Percentiles rank a stretch among this genome's conserved stretches.
These are phyloP conservation scores for Plagiodera versicolora DNA, from an alignment of 2,888 invertebrate species.

Conservation along the genomic window DNA sequence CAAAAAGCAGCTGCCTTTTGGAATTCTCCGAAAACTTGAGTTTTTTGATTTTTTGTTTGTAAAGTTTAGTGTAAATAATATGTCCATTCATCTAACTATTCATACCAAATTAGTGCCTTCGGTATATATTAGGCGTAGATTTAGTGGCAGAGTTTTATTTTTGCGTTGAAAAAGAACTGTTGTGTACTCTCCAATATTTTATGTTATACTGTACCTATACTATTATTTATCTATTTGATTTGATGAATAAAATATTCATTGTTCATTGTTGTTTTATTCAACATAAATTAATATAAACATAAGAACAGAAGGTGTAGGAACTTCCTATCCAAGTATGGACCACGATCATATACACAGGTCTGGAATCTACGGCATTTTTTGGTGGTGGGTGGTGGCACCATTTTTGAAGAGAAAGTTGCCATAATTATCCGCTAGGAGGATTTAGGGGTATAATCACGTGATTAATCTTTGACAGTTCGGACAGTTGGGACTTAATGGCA, in stretches of 20 bases:
- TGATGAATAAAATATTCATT: conserved; percentile 27
- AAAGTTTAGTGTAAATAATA: conserved; percentile 26
- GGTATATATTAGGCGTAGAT: conserved; percentile 21
- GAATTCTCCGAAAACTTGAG: conserved; percentile 42
- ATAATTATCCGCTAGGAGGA: too few relatives aligned
- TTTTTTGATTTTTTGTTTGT: conserved; percentile 20
- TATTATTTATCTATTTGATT: conserved; percentile 26
- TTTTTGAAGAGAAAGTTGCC: too few relatives aligned
- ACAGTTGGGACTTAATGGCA: too few relatives aligned
- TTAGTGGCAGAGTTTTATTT: conserved; percentile 32
- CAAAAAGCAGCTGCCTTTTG: conserved; percentile 54
- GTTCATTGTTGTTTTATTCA: conserved; percentile 14
- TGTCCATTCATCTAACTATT: conserved; percentile 15
- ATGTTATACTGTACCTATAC: background rate
- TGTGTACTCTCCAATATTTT: conserved; percentile 36
- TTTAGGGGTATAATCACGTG: too few relatives aligned
- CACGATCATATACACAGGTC: too few relatives aligned
- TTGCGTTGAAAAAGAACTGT: conserved; percentile 34
- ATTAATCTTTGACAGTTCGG: too few relatives aligned
- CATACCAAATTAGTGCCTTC: conserved; percentile 32
- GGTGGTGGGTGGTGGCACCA: too few relatives aligned
- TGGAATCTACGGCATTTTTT: too few relatives aligned
- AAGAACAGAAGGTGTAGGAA: too few relatives aligned
- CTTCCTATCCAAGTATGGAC: too few relatives aligned
- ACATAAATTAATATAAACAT: too few relatives aligned